A percentile compares a stretch with the other conserved stretches of the same genome.
These are phyloP conservation scores for Xenentodon cancila DNA, from an alignment of 2,797 vertebrate species.

Conservation along the genomic window DNA sequence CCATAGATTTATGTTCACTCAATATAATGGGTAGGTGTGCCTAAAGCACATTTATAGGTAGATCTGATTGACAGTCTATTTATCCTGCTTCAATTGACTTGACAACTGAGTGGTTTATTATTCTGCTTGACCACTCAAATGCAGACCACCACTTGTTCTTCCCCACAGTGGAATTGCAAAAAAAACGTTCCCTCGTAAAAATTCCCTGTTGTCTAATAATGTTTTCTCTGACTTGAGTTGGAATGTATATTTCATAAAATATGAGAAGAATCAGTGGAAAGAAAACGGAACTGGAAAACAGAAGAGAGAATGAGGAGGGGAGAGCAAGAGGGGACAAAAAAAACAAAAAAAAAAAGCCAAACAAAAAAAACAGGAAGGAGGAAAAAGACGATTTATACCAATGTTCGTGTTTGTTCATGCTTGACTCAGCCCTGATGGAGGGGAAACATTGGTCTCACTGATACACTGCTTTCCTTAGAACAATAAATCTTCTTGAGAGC, in stretches of 20 bases:
- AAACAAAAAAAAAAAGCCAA: too few relatives aligned
- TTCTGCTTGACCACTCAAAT: conserved; percentile 71
- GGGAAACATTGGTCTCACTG: conserved; percentile 69
- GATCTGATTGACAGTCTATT: conserved; percentile 75
- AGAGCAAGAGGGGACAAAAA: conserved; percentile 34
- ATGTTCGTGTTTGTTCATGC: conserved; percentile 72
- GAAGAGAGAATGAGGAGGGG: conserved; percentile 7
- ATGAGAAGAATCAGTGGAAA: conserved; percentile 19
- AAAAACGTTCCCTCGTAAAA: conserved; percentile 48
- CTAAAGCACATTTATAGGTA: conserved; percentile 67
- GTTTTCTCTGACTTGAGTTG: conserved; percentile 23
- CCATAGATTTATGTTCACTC: conserved; percentile 76
- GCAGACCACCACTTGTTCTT: conserved; percentile 51
- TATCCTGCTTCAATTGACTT: conserved; percentile 73
- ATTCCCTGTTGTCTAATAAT: conserved; percentile 39
- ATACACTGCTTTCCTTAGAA: conserved; percentile 72
- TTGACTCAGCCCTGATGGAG: conserved; percentile 75
- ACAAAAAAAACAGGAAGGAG: conserved; percentile 45
- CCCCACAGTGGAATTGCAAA: conserved; percentile 36
- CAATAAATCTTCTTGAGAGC: conserved; percentile 74
- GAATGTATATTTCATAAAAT: conserved; percentile 11
- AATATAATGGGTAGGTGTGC: conserved; percentile 77
- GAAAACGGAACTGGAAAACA: conserved; percentile 15
- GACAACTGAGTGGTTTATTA: conserved; percentile 75
- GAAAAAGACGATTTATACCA: conserved; percentile 69